These are phyloP conservation scores for Amphipyra berbera DNA, from an alignment of 2,888 invertebrate genomes.

Conservation along the genomic window DNA sequence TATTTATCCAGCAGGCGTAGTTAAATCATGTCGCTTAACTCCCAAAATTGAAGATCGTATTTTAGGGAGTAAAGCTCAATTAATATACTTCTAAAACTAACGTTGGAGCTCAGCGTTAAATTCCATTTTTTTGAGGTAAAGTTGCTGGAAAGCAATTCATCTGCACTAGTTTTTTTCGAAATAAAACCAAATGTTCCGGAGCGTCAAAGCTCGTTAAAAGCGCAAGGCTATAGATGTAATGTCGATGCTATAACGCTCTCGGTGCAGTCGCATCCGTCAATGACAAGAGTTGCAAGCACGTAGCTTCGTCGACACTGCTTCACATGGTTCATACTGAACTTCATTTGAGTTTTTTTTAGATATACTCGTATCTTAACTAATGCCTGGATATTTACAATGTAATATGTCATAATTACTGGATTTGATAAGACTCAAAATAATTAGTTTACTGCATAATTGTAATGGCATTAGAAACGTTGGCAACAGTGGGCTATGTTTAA, in stretches of 20 bases:
- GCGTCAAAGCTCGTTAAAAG: constrained; percentile 74
- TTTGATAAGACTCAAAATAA: no score
- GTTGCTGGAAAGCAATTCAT: constrained; percentile 58
- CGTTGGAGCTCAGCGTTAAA: constrained; percentile 29
- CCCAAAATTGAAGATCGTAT: constrained; percentile 32
- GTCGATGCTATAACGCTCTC: constrained; percentile 72
- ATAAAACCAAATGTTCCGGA: constrained; percentile 64
- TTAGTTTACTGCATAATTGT: no score
- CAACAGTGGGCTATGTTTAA: no score
- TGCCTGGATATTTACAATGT: constrained; percentile 1
- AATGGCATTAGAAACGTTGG: no score
- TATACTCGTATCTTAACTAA: neutral
- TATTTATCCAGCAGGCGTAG: constrained; percentile 6
- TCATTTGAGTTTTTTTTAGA: constrained; percentile 20
- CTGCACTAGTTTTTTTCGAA: constrained; percentile 54
- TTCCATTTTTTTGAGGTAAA: constrained; percentile 57
- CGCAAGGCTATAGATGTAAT: constrained; percentile 71
- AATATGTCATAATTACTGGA: neutral
- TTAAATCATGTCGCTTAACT: constrained; percentile 37
- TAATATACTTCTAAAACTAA: constrained; percentile 38
- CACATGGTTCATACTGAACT: constrained; percentile 22
- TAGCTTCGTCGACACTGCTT: constrained; percentile 40
- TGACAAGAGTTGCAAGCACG: constrained; percentile 68
- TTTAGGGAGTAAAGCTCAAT: constrained; percentile 36
- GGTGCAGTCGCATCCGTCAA: constrained; percentile 74